These are phyloP conservation scores for Eupeodes latifasciatus DNA, from an alignment of 2,888 invertebrate species.

Conservation along the genomic window DNA sequence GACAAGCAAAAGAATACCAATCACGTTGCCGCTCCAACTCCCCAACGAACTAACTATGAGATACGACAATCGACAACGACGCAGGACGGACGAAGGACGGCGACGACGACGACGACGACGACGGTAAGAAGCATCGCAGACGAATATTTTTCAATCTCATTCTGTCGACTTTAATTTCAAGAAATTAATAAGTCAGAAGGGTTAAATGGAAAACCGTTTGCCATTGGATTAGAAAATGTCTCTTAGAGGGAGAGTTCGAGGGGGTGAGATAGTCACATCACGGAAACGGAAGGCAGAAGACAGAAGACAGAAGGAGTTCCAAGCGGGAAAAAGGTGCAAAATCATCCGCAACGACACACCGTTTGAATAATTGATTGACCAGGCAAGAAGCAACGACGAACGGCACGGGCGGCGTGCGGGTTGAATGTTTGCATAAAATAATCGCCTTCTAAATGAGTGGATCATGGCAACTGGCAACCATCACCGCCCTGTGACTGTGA, in stretches of 20 bases:
- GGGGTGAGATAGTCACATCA: background rate
- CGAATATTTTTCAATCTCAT: conserved; percentile 36
- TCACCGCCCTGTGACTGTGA: background rate
- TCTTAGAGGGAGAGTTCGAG: background rate
- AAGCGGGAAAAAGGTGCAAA: conserved; percentile 36
- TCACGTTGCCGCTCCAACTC: background rate
- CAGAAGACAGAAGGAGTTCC: background rate
- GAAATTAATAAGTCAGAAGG: conserved; percentile 72
- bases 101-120: too few species aligned
- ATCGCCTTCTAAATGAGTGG: conserved; percentile 56
- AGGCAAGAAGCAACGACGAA: background rate
- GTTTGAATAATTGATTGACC: conserved; percentile 67
- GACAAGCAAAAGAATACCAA: conserved; percentile 47
- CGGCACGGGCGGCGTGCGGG: background rate
- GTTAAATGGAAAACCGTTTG: conserved; percentile 64
- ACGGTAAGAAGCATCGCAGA: background rate
- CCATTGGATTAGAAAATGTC: conserved; percentile 39
- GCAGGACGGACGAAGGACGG: too few species aligned
- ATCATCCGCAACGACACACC: conserved; percentile 39
- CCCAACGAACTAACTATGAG: too few species aligned
- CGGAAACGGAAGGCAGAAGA: too few species aligned
- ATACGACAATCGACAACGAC: too few species aligned
- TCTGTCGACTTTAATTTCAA: conserved; percentile 56
- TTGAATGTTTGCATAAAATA: conserved; percentile 57
- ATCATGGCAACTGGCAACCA: conserved; percentile 30